Evolutionary conservation across 2,888 invertebrate species (phyloP), one percentile per base, ranked within the genome.

Genomic region (Patella pellucida): DNA sequence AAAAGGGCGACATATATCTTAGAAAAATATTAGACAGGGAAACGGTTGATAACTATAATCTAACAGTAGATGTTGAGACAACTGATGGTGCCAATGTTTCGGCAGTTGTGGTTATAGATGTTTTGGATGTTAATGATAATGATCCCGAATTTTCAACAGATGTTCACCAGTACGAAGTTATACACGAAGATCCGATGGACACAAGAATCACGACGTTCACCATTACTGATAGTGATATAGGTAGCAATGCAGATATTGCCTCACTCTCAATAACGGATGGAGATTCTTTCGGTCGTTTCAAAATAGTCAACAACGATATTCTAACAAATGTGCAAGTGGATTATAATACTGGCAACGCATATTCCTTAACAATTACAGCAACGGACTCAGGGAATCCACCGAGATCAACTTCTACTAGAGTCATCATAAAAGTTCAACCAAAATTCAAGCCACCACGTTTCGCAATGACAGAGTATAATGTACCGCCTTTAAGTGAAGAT

Each of bases 151-250:
- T 97, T 89, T 94, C 94, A 50, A 92, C 95, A 89, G 81, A 81
- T 14, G 79, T 86, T 12, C 89, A 88, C 74, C 79, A 79, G 27
- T 96, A 96, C 56, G 95, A 95, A 87, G 94, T 96, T n/a, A 94
- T 96, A 9, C 97, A 98, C 91, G 97, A 97, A 90, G 93, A 97
- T 14, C 96, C 96, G 0, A 91, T 93, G 5, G 97, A 97, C 76
- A 94, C 95, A 76, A 94, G 96, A 1, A 94, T 97, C 1, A 95
- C 95, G 0, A 94, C 95, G 41, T 93, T 97, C 16, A 94, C 93
- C 52, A 95, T 95, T 0, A 94, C 93, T 52, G 98, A 98, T 91
- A 94, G 95, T 0, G 98, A 98, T 92, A 92, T 95, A 52, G 96
- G 95, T 0, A 92, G 95, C 52, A 96, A 97, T 92, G 95, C 95